phyloP scores from a whole-genome alignment of 2,888 invertebrate genomes.

The Drosophila buzzatii region DNA sequence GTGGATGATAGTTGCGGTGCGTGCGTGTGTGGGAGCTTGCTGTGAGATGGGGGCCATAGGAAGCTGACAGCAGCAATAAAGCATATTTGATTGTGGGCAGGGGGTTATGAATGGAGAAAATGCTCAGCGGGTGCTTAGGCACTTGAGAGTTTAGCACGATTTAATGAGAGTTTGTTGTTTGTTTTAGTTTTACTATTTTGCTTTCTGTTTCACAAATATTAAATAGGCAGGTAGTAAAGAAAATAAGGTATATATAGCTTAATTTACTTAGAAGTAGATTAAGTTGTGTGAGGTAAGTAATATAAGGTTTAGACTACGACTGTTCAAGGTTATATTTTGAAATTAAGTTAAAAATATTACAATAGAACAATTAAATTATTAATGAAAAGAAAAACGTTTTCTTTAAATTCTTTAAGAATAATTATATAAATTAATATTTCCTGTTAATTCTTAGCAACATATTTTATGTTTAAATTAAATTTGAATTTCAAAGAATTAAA shows the following conservation, averaged over 20 bases:
- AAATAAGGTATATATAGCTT: neutral
- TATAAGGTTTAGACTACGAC: neutral
- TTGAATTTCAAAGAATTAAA: no score
- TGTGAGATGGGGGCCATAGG: conserved; percentile 6
- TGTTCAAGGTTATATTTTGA: neutral
- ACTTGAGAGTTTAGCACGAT: neutral
- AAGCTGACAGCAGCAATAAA: conserved; percentile 23
- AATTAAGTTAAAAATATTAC: neutral
- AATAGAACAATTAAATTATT: neutral
- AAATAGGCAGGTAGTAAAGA: neutral
- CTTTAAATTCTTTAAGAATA: neutral
- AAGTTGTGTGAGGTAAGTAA: neutral
- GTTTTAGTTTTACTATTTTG: neutral
- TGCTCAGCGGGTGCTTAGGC: neutral
- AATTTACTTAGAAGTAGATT: neutral
- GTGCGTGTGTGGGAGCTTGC: conserved; percentile 21
- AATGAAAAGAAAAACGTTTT: neutral
- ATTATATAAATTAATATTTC: neutral
- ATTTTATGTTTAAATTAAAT: no score
- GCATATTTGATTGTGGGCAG: conserved; percentile 15
- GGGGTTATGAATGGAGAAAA: conserved; percentile 10
- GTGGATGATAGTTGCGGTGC: conserved; percentile 27
- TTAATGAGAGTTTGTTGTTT: neutral
- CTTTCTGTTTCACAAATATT: neutral
- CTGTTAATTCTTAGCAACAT: neutral